phyloP scores from a whole-genome alignment of 2,113 vertebrate species.

The Lagopus leucura region DNA sequence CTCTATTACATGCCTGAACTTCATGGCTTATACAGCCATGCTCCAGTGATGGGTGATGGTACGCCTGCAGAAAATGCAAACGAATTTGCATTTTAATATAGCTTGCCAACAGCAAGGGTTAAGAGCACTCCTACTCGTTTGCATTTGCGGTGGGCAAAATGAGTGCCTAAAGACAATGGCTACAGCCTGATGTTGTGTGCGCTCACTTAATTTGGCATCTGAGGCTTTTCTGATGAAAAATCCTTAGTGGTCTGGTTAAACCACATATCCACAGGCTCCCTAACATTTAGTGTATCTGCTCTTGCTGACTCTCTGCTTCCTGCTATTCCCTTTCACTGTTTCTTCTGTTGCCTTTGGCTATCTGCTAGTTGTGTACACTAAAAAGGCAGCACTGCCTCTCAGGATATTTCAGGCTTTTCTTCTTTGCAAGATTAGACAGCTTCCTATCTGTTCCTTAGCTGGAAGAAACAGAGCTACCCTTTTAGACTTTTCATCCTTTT shows the following conservation, averaged over 20 bases:
- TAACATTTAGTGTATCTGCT: slow-evolving; percentile 22
- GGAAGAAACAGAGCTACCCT: neutral
- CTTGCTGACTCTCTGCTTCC: neutral
- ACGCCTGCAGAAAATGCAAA: neutral
- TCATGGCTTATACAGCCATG: neutral
- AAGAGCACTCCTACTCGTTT: slow-evolving; percentile 5
- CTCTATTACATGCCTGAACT: slow-evolving; percentile 34
- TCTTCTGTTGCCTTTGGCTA: slow-evolving; percentile 42
- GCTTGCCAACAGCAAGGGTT: neutral
- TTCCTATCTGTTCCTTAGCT: neutral
- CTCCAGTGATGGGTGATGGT: neutral
- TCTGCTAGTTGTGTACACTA: neutral
- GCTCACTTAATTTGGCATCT: slow-evolving; percentile 25
- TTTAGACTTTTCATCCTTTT: slow-evolving; percentile 1
- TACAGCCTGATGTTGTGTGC: neutral
- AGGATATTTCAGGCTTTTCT: slow-evolving; percentile 34
- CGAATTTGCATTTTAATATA: slow-evolving; percentile 25
- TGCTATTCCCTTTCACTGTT: slow-evolving; percentile 14
- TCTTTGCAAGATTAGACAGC: slow-evolving; percentile 23
- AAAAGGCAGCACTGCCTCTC: slow-evolving; percentile 11
- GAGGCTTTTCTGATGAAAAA: neutral
- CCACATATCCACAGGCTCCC: slow-evolving; percentile 20
- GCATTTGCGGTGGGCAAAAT: neutral
- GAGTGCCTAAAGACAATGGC: slow-evolving; percentile 4
- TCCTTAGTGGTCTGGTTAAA: slow-evolving; percentile 60